Base-by-base conservation (phyloP, 1,140 invertebrate genomes). In the Aphaenogaster ashmeadi region DNA sequence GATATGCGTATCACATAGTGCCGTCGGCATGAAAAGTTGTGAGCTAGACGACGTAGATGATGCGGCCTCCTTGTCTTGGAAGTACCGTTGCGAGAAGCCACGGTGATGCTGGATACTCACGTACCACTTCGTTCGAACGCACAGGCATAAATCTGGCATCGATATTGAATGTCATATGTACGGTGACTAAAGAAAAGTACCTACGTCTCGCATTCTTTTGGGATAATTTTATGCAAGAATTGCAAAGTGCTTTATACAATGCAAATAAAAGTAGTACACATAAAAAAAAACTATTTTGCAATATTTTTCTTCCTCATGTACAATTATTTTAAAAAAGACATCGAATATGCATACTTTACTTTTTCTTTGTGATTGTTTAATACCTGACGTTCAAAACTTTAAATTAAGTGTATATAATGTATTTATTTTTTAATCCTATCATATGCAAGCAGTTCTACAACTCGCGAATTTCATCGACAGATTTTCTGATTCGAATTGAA, bases 21-120 rank as follows among this genome's bases (percentile, higher is more conserved):
- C 56, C 78, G 50, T 50, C 58, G 58, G 75, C 58, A 47, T 33
- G 75, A 64, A 79, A 79, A 64, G 58, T 64, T 47, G 75, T 79
- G 58, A 36, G 75, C 58, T 79, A 79, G 75, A 79, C 75, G 75
- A 79, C 47, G 64, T 69, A 41, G 52, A 80, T 80, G 78, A 80
- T 80, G 78, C 78, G 78, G 62, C 78, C 78, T 69, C 78, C 78
- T 80, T 78, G 64, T 80, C 62, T 13, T 69, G 64, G 44, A 80
- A 80, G 78, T 80, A 80, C 78, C 78, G 78, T 80, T 80, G 78
- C 18, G 62, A 80, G 47, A 33, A 69, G 13, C 47, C 62, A 69
- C 36, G 47, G 47, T 80, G 78, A 80, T 80, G 78, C 62, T 80
- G 62, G 36, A 67, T 54, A 69, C 44, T 69, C 36, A 69, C 47